Percentiles rank a stretch among this genome's conserved stretches.
Evolutionary conservation across 2,113 vertebrate species (phyloP).

Genomic region (Columba janthina): DNA sequence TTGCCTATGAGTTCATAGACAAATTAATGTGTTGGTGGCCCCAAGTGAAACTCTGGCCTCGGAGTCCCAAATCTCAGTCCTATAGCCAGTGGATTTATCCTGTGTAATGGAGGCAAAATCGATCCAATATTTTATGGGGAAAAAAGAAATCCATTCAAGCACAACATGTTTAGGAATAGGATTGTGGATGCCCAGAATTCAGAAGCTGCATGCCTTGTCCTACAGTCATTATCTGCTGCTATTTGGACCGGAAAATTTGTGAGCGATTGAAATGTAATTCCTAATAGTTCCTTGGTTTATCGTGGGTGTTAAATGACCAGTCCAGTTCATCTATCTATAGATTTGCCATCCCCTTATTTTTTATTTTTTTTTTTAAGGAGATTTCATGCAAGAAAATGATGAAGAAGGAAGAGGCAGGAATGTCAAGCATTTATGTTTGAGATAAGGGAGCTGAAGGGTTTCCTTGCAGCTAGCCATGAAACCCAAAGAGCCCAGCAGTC

Average conservation of each 20-base stretch:
- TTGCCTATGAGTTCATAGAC: not conserved
- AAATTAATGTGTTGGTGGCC: not conserved
- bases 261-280: not conserved
- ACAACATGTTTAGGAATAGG: not conserved
- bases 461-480: not conserved
- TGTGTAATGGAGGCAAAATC: not conserved
- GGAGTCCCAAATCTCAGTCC: not conserved
- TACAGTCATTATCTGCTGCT: not conserved
- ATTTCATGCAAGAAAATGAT: not conserved
- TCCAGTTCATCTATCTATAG: not conserved
- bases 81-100: not conserved
- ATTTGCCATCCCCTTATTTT: not conserved
- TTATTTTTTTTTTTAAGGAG: not conserved
- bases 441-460: not conserved
- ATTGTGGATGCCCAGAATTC: not conserved
- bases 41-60: not conserved
- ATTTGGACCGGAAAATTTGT: not conserved
- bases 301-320: not conserved
- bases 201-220: not conserved
- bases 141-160: not conserved
- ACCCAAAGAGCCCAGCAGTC: not conserved
- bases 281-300: rapidly evolving
- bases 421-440: not conserved
- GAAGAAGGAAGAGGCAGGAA: not conserved
- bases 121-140: not conserved